Percentiles rank a stretch among this genome's conserved stretches.
Conservation (phyloP, 1,140 invertebrate genomes). For the Zaprionus tsacasi region DNA sequence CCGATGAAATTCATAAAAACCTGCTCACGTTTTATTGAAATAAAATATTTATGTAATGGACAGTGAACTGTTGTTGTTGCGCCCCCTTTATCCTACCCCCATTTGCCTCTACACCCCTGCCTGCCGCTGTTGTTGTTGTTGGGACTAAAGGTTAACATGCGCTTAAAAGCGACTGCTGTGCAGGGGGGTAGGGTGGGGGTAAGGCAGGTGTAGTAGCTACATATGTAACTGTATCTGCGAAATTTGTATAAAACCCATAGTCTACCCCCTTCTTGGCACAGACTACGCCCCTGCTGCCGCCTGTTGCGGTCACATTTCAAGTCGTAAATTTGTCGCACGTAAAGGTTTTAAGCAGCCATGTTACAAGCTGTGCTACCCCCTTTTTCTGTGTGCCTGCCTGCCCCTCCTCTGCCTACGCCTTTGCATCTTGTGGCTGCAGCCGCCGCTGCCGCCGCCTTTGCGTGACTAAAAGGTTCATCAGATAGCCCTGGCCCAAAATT, state of each 20-base stretch:
- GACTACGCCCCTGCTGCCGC: slow-evolving; percentile 30
- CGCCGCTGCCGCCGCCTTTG: slow-evolving; percentile 20
- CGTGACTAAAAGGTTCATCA: slow-evolving; percentile 78
- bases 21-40: slow-evolving; percentile 83
- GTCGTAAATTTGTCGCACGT: slow-evolving; percentile 83
- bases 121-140: slow-evolving; percentile 9
- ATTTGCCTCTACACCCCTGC: background rate
- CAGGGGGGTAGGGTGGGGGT: background rate
- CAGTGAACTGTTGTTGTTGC: slow-evolving; percentile 64
- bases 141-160: slow-evolving; percentile 63
- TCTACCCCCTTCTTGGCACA: background rate
- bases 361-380: slow-evolving; percentile 32
- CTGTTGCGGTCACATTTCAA: slow-evolving; percentile 73
- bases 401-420: background rate
- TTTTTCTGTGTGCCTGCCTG: background rate
- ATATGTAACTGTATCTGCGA: slow-evolving; percentile 25
- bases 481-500: slow-evolving; percentile 67
- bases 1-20: slow-evolving; percentile 83
- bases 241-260: slow-evolving; percentile 29
- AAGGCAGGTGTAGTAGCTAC: slow-evolving; percentile 54
- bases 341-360: slow-evolving; percentile 78
- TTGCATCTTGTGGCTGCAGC: background rate
- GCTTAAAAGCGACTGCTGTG: slow-evolving; percentile 26
- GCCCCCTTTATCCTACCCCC: no score
- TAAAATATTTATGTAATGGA: slow-evolving; percentile 84